Conservation (phyloP, 2,797 vertebrate species). For the Lutjanus argentimaculatus region DNA sequence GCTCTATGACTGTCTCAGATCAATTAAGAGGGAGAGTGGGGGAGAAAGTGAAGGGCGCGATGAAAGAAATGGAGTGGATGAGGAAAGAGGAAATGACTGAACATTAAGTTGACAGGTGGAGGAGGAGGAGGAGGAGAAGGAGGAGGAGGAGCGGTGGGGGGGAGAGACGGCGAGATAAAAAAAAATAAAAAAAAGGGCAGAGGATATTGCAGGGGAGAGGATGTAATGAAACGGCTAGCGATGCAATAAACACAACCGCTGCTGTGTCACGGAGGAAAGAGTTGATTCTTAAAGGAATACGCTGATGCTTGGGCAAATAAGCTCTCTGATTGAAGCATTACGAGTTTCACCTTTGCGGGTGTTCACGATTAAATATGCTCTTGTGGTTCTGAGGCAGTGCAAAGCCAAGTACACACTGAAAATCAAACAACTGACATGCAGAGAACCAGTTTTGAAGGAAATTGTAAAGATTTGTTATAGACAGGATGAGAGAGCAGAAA, state of each 20-base stretch:
- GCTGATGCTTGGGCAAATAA: slow-evolving; percentile 22
- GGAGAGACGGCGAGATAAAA: too few species aligned
- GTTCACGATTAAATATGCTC: slow-evolving; percentile 26
- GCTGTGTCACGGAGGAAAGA: slow-evolving; percentile 46
- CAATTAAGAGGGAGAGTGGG: slow-evolving; percentile 75
- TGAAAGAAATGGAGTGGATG: slow-evolving; percentile 67
- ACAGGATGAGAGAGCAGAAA: slow-evolving; percentile 18
- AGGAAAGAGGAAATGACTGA: slow-evolving; percentile 78
- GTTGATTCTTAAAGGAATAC: slow-evolving; percentile 50
- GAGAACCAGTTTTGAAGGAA: slow-evolving; percentile 12
- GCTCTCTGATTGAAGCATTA: slow-evolving; percentile 30
- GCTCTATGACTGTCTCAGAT: slow-evolving; percentile 74
- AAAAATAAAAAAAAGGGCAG: slow-evolving; percentile 21
- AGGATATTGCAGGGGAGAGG: slow-evolving; percentile 63
- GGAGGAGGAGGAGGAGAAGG: slow-evolving; percentile 49
- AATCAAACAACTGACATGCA: slow-evolving; percentile 30
- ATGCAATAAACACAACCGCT: slow-evolving; percentile 52
- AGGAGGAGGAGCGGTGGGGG: too few species aligned
- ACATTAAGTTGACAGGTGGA: slow-evolving; percentile 74
- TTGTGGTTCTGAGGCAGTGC: neutral
- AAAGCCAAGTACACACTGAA: slow-evolving; percentile 14
- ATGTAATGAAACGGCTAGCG: slow-evolving; percentile 60
- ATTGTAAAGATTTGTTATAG: slow-evolving; percentile 7
- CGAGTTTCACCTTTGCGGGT: slow-evolving; percentile 9
- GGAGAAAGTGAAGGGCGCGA: slow-evolving; percentile 50